Base-by-base conservation (phyloP, 2,888 invertebrate species). In the Aphelenchoides bicaudatus region DNA sequence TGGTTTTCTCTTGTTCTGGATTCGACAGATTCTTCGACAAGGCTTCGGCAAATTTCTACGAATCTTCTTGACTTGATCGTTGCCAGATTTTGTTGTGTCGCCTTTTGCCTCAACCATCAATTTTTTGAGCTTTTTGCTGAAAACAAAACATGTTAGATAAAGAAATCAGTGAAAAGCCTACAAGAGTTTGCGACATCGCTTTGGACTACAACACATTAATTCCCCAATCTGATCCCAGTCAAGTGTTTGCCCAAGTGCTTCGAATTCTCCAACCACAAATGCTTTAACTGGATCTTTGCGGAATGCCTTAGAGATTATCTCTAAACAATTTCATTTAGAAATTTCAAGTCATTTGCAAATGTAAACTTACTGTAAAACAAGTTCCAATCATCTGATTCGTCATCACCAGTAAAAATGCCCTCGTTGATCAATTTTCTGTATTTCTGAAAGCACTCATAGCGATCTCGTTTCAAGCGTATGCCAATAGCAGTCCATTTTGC, bases 401-500 rank as follows among this genome's bases (percentile, higher is more conserved):
- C 6, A 8, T 27, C 38, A 1, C 27, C 4, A 10, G 10, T 43
- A 1, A 43, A 23, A n/a, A 25, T 10, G 10, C 27, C 52, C 39
- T 51, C 37, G 19, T 30, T 8, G n/a, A 34, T 10, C 8, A 51
- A 25, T 34, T 43, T 43, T 28, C 27, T 10, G 27, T 43, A 43
- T 28, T 28, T 43, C 13, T 43, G 43, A 43, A 25, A 43, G 16
- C 43, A 43, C 13, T 10, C 10, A 16, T 19, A 30, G 13, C 52
- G 1, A 16, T 25, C n/a, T 2, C 52, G 31, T 3, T 34, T 34
- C 30, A 51, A 16, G 13, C 37, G 31, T 13, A n/a, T 16, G 34
- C 52, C 52, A 30, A 51, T 27, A 13, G 13, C 37, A 19, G 31
- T 23, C 52, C 52, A 51, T 16, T 51, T 48, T 3, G n/a, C 8